These are phyloP conservation scores for Mico argentatus DNA, from an alignment of 2,797 vertebrate species.

Conservation along the genomic window DNA sequence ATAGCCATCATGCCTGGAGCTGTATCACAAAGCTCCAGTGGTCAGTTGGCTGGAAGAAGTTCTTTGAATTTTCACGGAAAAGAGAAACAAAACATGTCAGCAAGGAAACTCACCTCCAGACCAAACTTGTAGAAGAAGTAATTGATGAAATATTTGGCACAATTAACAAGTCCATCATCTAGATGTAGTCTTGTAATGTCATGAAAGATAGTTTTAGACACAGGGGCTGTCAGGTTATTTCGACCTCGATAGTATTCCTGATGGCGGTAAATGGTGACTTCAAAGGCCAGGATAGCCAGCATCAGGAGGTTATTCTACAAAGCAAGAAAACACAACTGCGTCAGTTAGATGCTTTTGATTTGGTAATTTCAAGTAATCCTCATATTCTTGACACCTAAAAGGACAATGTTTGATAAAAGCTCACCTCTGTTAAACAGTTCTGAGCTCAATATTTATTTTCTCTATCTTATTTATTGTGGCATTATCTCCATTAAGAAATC, in stretches of 20 bases:
- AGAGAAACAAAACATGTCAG: neutral
- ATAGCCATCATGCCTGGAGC: neutral
- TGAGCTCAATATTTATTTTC: neutral
- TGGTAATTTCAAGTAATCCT: neutral
- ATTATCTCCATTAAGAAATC: neutral
- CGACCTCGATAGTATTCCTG: conserved; percentile 94
- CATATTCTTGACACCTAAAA: neutral
- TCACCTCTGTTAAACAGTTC: neutral
- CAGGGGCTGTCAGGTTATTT: conserved; percentile 93
- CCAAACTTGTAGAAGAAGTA: conserved; percentile 99
- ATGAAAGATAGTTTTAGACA: conserved; percentile 96
- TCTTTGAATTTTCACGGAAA: neutral
- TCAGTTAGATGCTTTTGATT: neutral
- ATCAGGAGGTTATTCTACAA: conserved; percentile 95
- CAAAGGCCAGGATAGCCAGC: conserved; percentile 95
- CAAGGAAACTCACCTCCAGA: conserved; percentile 89
- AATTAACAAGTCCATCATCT: conserved; percentile 93
- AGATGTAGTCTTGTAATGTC: conserved; percentile 95
- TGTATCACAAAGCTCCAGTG: rapidly evolving
- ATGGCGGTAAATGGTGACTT: conserved; percentile 97
- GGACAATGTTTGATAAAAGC: neutral
- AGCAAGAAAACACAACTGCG: conserved; percentile 26
- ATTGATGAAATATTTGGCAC: conserved; percentile 97
- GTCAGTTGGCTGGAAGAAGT: neutral
- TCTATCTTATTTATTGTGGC: neutral